A percentile compares a stretch with the other conserved stretches of the same genome.
These are phyloP conservation scores for Brachymystax lenok DNA, from an alignment of 2,797 vertebrate species.

Conservation along the genomic window DNA sequence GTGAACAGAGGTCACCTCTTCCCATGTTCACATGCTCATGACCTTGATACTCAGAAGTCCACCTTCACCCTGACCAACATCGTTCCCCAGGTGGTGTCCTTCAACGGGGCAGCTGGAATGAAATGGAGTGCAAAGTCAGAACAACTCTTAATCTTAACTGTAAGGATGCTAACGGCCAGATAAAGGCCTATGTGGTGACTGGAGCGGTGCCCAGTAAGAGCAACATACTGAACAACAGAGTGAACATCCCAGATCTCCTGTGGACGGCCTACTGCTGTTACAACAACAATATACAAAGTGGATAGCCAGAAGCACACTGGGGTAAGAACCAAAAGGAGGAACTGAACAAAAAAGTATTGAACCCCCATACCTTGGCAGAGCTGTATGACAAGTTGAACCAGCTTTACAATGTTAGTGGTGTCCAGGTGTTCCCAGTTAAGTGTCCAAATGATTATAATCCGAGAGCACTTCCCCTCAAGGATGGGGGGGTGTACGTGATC, in stretches of 20 bases:
- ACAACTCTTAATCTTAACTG: slow-evolving; percentile 24
- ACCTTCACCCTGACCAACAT: slow-evolving; percentile 56
- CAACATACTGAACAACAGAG: background rate
- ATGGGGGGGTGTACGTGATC: too few species aligned
- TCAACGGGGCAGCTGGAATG: slow-evolving; percentile 28
- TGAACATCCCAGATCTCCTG: slow-evolving; percentile 38
- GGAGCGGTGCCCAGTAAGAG: slow-evolving; percentile 27
- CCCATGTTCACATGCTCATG: too few species aligned
- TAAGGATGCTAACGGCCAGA: background rate
- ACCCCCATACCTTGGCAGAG: too few species aligned
- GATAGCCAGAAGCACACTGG: slow-evolving; percentile 32
- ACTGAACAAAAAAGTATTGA: too few species aligned
- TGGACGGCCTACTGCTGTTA: slow-evolving; percentile 55
- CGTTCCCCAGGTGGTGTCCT: slow-evolving; percentile 20
- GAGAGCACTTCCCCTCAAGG: too few species aligned
- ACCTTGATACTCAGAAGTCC: slow-evolving; percentile 16
- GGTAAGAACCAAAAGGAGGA: background rate
- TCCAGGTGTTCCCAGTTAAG: too few species aligned
- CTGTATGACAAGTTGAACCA: too few species aligned
- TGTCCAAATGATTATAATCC: too few species aligned
- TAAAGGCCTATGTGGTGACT: slow-evolving; percentile 35
- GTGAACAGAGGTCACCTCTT: slow-evolving; percentile 36
- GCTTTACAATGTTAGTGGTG: too few species aligned
- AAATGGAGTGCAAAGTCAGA: slow-evolving; percentile 27
- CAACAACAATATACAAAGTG: background rate